These are phyloP conservation scores for Polypterus bichir DNA, from an alignment of 2,113 vertebrate genomes.

Conservation along the genomic window DNA sequence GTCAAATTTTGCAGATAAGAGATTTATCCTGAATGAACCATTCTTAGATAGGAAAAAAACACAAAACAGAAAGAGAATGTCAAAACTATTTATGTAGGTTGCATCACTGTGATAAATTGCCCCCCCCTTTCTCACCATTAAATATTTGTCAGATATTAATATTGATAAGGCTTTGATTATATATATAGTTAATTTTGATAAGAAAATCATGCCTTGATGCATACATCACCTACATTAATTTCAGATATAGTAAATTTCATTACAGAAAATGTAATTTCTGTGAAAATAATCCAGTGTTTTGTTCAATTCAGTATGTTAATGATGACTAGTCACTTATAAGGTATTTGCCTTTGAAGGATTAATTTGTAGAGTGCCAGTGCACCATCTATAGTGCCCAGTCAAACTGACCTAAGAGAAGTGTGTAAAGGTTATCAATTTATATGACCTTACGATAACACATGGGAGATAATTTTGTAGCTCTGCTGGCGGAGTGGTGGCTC, in stretches of 20 bases:
- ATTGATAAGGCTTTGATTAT: slow-evolving; percentile 60
- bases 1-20: slow-evolving; percentile 52
- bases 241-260: slow-evolving; percentile 80
- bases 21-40: slow-evolving; percentile 51
- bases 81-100: slow-evolving; percentile 35
- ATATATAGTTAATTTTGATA: slow-evolving; percentile 64
- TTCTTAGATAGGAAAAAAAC: slow-evolving; percentile 54
- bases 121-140: slow-evolving; percentile 30
- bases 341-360: slow-evolving; percentile 84
- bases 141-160: slow-evolving; percentile 64
- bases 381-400: slow-evolving; percentile 55
- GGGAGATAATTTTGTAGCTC: slow-evolving; percentile 66
- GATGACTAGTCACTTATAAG: slow-evolving; percentile 77
- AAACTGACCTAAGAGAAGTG: slow-evolving; percentile 59
- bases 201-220: slow-evolving; percentile 61
- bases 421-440: slow-evolving; percentile 83
- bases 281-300: slow-evolving; percentile 85
- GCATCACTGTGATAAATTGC: slow-evolving; percentile 46
- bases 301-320: slow-evolving; percentile 79
- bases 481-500: slow-evolving; percentile 27
- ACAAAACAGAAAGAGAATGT: slow-evolving; percentile 22
- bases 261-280: slow-evolving; percentile 83
- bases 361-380: slow-evolving; percentile 60
- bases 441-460: slow-evolving; percentile 63
- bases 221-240: slow-evolving; percentile 56